Percentiles rank a stretch among this genome's conserved stretches.
Evolutionary conservation across 2,888 invertebrate genomes (phyloP).

Genomic region (Acleris emargana): DNA sequence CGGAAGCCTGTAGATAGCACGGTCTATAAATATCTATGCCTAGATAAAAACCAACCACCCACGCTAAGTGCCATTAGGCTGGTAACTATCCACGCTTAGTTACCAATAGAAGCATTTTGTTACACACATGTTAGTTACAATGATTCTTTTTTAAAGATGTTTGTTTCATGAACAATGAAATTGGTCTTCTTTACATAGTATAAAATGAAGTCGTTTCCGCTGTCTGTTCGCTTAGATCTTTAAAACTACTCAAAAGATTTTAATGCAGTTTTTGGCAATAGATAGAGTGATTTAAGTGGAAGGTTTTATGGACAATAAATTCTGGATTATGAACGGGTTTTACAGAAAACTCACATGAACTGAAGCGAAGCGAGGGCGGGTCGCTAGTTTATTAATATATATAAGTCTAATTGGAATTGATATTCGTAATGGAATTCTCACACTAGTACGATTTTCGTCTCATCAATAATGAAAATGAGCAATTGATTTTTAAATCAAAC

Average conservation of each 20-base stretch:
- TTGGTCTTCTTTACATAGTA: too few relatives aligned
- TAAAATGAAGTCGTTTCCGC: too few relatives aligned
- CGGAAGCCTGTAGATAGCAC: constrained; percentile 25
- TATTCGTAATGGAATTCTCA: constrained; percentile 24
- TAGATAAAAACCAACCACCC: constrained; percentile 30
- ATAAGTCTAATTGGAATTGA: constrained; percentile 27
- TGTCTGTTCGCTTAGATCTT: too few relatives aligned
- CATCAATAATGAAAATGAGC: constrained; percentile 20
- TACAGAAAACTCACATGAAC: too few relatives aligned
- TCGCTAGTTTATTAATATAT: too few relatives aligned
- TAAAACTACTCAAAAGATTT: too few relatives aligned
- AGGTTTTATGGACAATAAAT: too few relatives aligned
- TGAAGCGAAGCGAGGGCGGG: too few relatives aligned
- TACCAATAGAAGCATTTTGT: constrained; percentile 2
- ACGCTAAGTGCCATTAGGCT: constrained; percentile 29
- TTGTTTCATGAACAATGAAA: neutral
- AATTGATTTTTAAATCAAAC: constrained; percentile 30
- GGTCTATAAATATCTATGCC: constrained; percentile 30
- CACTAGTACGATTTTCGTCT: constrained; percentile 2
- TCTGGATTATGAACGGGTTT: too few relatives aligned
- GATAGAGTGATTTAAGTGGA: too few relatives aligned
- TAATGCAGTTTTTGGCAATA: too few relatives aligned
- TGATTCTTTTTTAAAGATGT: neutral
- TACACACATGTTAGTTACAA: neutral
- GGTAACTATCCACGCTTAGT: constrained; percentile 14